Conservation (phyloP, 2,113 vertebrate genomes). For the Bambusicola thoracicus region DNA sequence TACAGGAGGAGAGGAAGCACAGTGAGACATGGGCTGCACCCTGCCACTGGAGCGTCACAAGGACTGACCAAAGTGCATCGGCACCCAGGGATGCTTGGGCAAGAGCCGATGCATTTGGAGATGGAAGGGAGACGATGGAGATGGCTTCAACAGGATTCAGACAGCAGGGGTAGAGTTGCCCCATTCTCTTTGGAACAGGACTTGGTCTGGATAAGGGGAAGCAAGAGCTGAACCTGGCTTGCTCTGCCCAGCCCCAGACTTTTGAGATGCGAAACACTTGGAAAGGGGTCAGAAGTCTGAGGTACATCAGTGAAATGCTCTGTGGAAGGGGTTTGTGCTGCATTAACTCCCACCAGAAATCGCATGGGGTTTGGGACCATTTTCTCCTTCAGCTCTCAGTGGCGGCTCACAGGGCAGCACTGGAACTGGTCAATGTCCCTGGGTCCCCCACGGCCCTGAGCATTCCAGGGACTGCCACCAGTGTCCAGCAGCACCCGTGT, state of each 20-base stretch:
- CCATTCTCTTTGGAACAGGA: neutral
- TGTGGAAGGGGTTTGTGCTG: neutral
- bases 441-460: rapidly evolving
- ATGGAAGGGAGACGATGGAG: neutral
- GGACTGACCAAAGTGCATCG: neutral
- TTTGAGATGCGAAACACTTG: neutral
- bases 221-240: rapidly evolving
- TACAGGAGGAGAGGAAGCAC: constrained; percentile 53
- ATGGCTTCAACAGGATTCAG: neutral
- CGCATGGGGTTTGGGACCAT: constrained; percentile 41
- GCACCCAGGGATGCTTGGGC: neutral
- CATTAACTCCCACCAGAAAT: constrained; percentile 62
- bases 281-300: neutral
- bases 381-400: constrained; percentile 16
- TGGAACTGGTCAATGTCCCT: neutral
- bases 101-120: constrained; percentile 32
- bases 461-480: neutral
- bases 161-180: neutral
- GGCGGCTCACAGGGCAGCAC: neutral
- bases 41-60: neutral
- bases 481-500: neutral
- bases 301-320: constrained; percentile 30
- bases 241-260: neutral
- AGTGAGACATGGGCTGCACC: neutral
- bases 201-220: neutral